Conservation (phyloP, 2,113 vertebrate species). For the Grus americana region DNA sequence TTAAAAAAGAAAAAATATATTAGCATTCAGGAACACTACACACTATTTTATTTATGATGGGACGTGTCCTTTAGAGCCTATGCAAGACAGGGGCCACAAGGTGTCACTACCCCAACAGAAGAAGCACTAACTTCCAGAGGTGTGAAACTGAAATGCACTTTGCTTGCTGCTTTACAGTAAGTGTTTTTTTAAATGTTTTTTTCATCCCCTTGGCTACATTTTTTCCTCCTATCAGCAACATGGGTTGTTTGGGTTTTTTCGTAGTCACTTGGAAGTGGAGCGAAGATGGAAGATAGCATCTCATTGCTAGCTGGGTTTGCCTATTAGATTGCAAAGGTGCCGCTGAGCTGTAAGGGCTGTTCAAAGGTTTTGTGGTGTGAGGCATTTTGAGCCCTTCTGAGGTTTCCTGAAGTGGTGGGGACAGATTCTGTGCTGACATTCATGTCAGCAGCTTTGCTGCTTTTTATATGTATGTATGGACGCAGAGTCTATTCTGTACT, state of each 20-base stretch:
- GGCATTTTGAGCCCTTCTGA: background rate
- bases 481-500: no score
- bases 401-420: background rate
- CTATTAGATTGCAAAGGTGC: background rate
- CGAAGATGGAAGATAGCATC: background rate
- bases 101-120: constrained; percentile 14
- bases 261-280: background rate
- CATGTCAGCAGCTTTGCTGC: background rate
- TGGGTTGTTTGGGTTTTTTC: background rate
- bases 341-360: background rate
- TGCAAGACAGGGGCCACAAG: background rate
- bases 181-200: background rate
- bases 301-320: background rate
- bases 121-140: background rate
- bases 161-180: background rate
- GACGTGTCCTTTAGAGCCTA: background rate
- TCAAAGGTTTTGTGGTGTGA: background rate
- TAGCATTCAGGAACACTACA: background rate
- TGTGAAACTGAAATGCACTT: background rate
- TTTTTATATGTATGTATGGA: background rate
- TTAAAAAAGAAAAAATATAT: accelerated
- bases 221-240: background rate
- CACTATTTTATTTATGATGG: accelerated
- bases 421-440: background rate
- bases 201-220: background rate